phyloP scores from a whole-genome alignment of 2,888 invertebrate genomes.

The Tipula confusa region DNA sequence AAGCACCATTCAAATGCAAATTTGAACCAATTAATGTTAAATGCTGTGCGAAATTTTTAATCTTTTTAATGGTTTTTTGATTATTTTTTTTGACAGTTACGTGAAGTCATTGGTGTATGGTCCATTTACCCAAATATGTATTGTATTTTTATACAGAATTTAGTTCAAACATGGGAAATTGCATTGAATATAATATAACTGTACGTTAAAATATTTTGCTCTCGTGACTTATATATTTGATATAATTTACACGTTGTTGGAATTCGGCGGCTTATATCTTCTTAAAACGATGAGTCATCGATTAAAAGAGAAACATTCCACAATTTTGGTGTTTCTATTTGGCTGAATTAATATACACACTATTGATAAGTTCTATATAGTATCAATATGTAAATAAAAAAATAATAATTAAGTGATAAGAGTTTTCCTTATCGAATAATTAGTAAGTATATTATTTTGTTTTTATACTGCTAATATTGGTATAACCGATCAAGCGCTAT shows the following conservation, averaged over 20 bases:
- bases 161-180: neutral
- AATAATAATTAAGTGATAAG: conserved; percentile 25
- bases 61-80: neutral
- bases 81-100: neutral
- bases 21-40: neutral
- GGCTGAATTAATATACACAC: neutral
- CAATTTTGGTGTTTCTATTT: neutral
- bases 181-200: neutral
- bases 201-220: neutral
- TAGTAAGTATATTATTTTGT: conserved; percentile 16
- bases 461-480: neutral
- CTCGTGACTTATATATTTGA: neutral
- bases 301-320: neutral
- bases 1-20: neutral
- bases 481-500: neutral
- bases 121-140: neutral
- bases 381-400: conserved; percentile 8
- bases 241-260: no score
- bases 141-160: neutral
- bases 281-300: neutral
- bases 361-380: neutral
- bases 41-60: neutral
- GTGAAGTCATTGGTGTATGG: neutral
- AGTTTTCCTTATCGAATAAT: neutral
- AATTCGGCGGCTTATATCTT: no score